Conservation (phyloP, 2,113 vertebrate genomes). For the Pseudopipra pipra region DNA sequence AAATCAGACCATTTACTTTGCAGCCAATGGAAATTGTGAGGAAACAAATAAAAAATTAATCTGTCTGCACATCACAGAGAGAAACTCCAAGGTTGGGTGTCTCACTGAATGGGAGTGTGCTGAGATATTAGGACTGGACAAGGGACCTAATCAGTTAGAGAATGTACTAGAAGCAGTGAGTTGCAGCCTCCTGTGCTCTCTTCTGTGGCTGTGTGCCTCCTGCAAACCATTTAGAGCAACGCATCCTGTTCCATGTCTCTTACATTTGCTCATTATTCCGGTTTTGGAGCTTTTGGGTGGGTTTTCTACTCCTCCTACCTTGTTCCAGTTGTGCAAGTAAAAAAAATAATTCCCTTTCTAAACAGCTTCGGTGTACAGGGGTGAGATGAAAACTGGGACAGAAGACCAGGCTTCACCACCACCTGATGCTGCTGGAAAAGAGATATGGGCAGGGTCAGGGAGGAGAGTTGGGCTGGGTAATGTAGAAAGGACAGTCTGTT, state of each 20-base stretch:
- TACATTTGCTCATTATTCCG: neutral
- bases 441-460: neutral
- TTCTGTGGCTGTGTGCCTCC: neutral
- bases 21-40: neutral
- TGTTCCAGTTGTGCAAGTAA: neutral
- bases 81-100: neutral
- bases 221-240: neutral
- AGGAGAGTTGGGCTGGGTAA: neutral
- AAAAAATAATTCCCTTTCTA: neutral
- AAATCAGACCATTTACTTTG: neutral
- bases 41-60: neutral
- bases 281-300: neutral
- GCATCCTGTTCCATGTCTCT: neutral
- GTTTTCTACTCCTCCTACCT: neutral
- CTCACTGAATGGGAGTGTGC: neutral
- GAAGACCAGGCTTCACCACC: neutral
- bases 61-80: neutral
- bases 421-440: neutral
- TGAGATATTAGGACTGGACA: neutral
- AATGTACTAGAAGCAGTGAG: fast-evolving
- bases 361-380: neutral
- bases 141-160: neutral
- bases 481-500: neutral
- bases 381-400: neutral
- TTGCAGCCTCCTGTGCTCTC: neutral